A percentile compares a stretch with the other conserved stretches of the same genome.
phyloP scores from a whole-genome alignment of 2,888 invertebrate genomes.

The Hemithea aestivaria region DNA sequence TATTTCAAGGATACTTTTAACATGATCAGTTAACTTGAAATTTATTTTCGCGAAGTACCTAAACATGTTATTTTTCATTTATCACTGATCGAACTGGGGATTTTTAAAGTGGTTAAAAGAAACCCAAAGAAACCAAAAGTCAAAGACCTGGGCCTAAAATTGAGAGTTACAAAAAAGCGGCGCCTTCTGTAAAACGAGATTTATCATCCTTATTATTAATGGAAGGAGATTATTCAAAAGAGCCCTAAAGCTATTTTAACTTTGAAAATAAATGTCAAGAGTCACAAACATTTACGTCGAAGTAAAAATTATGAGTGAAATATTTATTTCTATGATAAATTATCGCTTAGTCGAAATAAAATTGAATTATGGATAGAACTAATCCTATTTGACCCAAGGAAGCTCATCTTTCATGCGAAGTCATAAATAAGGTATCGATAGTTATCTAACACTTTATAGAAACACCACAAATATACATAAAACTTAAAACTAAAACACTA shows the following conservation, averaged over 20 bases:
- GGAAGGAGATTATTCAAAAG: slow-evolving; percentile 25
- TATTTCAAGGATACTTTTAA: background rate
- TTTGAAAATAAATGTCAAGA: slow-evolving; percentile 2
- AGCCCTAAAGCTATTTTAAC: slow-evolving; percentile 17
- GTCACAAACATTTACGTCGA: slow-evolving; percentile 14
- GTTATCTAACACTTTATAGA: too few relatives aligned
- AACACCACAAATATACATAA: too few relatives aligned
- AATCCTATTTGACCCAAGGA: background rate
- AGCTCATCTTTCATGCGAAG: background rate
- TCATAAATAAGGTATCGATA: too few relatives aligned
- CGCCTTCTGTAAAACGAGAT: slow-evolving; percentile 32
- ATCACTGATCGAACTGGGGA: slow-evolving; percentile 4
- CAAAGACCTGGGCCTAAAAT: slow-evolving; percentile 25
- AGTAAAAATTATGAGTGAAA: slow-evolving; percentile 17
- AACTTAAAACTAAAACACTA: too few relatives aligned
- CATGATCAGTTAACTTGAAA: background rate
- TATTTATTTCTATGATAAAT: slow-evolving; percentile 11
- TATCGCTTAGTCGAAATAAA: slow-evolving; percentile 5
- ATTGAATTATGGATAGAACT: slow-evolving; percentile 5
- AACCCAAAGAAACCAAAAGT: slow-evolving; percentile 10
- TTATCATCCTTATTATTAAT: slow-evolving; percentile 39
- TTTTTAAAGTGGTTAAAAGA: slow-evolving; percentile 1
- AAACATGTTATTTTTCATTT: slow-evolving; percentile 1
- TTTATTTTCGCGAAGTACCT: background rate
- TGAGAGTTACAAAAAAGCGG: slow-evolving; percentile 27